These are phyloP conservation scores for Popillia japonica DNA, from an alignment of 1,140 invertebrate species.

Conservation along the genomic window DNA sequence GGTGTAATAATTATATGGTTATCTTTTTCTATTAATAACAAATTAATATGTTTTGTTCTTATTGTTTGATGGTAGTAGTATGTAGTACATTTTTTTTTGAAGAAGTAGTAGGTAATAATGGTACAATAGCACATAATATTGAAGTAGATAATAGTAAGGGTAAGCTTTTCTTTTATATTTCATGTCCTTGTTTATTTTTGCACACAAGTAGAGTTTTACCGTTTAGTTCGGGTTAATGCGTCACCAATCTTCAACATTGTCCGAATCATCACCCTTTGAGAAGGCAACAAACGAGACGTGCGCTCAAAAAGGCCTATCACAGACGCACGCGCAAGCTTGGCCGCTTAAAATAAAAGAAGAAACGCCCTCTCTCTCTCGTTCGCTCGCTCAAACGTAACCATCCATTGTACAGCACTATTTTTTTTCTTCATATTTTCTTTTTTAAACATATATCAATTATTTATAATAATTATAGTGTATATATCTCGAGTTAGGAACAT, in stretches of 20 bases:
- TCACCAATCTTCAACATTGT: constrained; percentile 3
- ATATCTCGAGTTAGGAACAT: constrained; percentile 55
- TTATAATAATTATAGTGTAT: constrained; percentile 44
- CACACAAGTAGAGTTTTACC: constrained; percentile 23
- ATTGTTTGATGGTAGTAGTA: constrained; percentile 30
- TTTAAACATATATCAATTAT: constrained; percentile 35
- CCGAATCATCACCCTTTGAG: neutral
- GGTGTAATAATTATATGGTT: neutral
- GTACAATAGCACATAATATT: neutral
- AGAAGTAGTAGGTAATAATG: neutral
- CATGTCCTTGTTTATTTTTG: neutral
- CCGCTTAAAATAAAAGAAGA: constrained; percentile 32
- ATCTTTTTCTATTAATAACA: neutral
- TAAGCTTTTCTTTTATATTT: constrained; percentile 9
- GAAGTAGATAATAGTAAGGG: constrained; percentile 1
- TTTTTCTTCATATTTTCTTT: constrained; percentile 16
- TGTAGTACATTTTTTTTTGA: constrained; percentile 20
- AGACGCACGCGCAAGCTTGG: constrained; percentile 48
- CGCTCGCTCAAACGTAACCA: neutral
- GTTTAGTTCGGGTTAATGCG: neutral
- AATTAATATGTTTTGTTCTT: neutral
- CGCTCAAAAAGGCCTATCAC: constrained; percentile 48
- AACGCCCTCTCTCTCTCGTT: constrained; percentile 23
- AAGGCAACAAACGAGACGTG: constrained; percentile 39
- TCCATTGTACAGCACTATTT: constrained; percentile 52